A percentile compares a stretch with the other conserved stretches of the same genome.
Conservation (phyloP, 30 jellyfish, hydroid and myxozoan species). For the Sanderia malayensis region DNA sequence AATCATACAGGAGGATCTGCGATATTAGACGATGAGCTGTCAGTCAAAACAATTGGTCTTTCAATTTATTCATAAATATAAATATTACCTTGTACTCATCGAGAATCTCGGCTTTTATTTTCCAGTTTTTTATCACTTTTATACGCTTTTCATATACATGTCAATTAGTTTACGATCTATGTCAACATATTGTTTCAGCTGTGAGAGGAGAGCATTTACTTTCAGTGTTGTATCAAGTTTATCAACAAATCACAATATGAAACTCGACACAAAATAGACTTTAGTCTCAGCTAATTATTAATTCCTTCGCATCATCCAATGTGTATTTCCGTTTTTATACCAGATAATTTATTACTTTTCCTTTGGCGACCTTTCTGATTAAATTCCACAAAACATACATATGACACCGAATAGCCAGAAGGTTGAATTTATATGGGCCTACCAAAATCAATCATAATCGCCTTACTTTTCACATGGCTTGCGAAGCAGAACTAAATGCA, state of each 20-base stretch:
- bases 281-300: background rate
- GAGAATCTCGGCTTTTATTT: background rate
- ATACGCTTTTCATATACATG: background rate
- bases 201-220: background rate
- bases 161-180: background rate
- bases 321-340: background rate
- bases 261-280: background rate
- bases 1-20: too few species aligned
- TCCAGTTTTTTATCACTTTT: background rate
- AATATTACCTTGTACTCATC: constrained; percentile 18
- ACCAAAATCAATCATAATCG: constrained; percentile 27
- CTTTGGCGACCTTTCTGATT: background rate
- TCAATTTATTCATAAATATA: too few species aligned
- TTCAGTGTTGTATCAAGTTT: background rate
- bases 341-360: background rate
- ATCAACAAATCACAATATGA: too few species aligned
- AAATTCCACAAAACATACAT: constrained; percentile 8
- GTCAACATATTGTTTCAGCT: constrained; percentile 3
- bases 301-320: background rate
- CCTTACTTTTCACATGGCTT: constrained; percentile 58
- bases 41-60: too few species aligned
- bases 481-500: constrained; percentile 65
- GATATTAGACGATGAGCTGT: too few species aligned
- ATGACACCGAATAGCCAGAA: constrained; percentile 2
- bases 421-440: constrained; percentile 42